Evolutionary conservation across 2,888 invertebrate genomes (phyloP).

Genomic region (Meloe dianella): DNA sequence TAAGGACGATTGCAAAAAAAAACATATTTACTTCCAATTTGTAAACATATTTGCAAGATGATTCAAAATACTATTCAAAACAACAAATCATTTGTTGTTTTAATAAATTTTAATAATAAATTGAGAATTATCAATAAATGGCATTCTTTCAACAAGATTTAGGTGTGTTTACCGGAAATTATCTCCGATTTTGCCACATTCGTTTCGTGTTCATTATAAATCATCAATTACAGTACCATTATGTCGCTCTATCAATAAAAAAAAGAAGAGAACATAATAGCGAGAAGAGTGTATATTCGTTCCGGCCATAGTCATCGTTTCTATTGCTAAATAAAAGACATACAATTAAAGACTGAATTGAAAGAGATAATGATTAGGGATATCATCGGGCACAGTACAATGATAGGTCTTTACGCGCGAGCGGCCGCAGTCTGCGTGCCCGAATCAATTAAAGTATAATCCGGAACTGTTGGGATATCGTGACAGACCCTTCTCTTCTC

Average conservation of each 20-base stretch:
- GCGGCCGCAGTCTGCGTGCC: constrained; percentile 58
- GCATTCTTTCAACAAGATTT: neutral
- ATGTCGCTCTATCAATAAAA: neutral
- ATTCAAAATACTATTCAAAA: neutral
- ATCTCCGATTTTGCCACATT: too few species aligned
- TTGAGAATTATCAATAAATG: neutral
- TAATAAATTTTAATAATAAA: too few species aligned
- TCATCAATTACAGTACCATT: neutral
- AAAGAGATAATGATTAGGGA: constrained; percentile 60
- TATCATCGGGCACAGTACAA: constrained; percentile 55
- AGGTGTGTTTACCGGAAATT: too few species aligned
- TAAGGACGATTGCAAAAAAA: neutral
- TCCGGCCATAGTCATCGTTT: constrained; percentile 16
- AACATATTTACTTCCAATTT: neutral
- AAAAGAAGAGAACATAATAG: neutral
- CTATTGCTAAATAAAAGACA: constrained; percentile 52
- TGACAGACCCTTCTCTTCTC: constrained; percentile 47
- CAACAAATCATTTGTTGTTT: neutral
- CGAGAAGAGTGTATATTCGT: constrained; percentile 17
- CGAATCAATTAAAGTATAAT: constrained; percentile 69
- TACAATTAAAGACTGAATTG: constrained; percentile 57
- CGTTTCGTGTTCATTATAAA: neutral
- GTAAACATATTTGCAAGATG: neutral
- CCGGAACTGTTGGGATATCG: constrained; percentile 61
- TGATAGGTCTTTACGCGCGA: constrained; percentile 59